Percentiles rank a stretch among this genome's conserved stretches.
These are phyloP conservation scores for Argopecten irradians DNA, from an alignment of 1,140 invertebrate species.

Conservation along the genomic window DNA sequence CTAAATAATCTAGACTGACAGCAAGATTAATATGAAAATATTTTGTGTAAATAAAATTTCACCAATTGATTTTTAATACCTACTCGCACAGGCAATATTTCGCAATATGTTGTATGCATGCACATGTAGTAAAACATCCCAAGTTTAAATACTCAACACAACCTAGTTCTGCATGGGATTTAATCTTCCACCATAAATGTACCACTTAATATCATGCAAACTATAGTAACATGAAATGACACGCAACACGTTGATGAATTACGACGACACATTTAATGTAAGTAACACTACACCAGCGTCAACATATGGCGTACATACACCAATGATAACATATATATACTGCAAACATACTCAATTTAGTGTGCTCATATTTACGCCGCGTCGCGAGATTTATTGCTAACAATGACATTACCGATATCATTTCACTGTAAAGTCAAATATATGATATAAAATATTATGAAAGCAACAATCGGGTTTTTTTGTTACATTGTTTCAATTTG, in stretches of 20 bases:
- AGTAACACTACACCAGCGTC: background rate
- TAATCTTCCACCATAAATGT: background rate
- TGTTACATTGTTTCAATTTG: background rate
- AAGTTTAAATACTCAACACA: background rate
- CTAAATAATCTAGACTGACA: too few species aligned
- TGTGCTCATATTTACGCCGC: background rate
- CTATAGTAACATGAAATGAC: background rate
- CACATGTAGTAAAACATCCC: too few species aligned
- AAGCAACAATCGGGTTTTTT: background rate
- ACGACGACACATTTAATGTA: background rate
- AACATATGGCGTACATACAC: background rate
- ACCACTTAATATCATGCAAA: background rate
- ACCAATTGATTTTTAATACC: too few species aligned
- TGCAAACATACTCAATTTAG: background rate
- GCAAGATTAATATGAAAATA: too few species aligned
- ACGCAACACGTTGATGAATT: background rate
- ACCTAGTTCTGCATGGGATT: background rate
- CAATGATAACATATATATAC: background rate
- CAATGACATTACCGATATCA: too few species aligned
- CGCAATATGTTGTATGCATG: too few species aligned
- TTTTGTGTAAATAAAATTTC: too few species aligned
- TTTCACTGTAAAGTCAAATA: too few species aligned
- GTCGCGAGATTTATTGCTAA: background rate
- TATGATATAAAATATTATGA: too few species aligned
- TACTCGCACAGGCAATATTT: background rate